Percentiles rank a stretch among this genome's conserved stretches.
phyloP scores from a whole-genome alignment of 1,140 invertebrate species.

The Pogonomyrmex barbatus region DNA sequence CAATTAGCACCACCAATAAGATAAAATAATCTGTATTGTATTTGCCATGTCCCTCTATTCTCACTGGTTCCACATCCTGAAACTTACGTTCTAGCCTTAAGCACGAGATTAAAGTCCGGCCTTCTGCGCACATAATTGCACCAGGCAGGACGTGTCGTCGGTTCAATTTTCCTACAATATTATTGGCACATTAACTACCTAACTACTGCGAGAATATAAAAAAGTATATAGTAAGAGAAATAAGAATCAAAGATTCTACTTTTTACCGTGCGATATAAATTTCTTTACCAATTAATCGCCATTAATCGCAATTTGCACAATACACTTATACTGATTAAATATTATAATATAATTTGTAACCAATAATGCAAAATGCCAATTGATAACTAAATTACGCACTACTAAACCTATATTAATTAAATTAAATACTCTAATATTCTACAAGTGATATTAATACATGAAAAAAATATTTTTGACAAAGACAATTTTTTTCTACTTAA shows the following conservation, averaged over 20 bases:
- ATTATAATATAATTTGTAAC: background rate
- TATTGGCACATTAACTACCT: conserved; percentile 47
- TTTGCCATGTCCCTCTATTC: background rate
- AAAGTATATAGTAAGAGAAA: background rate
- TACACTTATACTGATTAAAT: background rate
- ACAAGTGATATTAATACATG: background rate
- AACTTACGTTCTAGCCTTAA: conserved; percentile 85
- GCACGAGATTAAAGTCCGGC: conserved; percentile 84
- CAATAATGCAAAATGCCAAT: background rate
- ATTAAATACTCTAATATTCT: background rate
- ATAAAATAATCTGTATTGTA: conserved; percentile 17
- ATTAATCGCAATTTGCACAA: conserved; percentile 18
- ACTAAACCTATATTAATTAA: background rate
- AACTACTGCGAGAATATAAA: conserved; percentile 16
- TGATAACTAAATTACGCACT: background rate
- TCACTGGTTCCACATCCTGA: conserved; percentile 38
- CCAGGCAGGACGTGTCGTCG: conserved; percentile 78
- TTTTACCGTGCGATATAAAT: conserved; percentile 9
- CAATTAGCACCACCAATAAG: background rate
- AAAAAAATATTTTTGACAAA: background rate
- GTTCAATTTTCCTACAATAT: conserved; percentile 78
- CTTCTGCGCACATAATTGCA: conserved; percentile 81
- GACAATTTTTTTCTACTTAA: conserved; percentile 15
- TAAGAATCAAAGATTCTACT: conserved; percentile 1
- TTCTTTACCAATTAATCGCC: background rate